Percentiles rank a stretch among this genome's conserved stretches.
These are phyloP conservation scores for Tupiocoris notatus DNA, from an alignment of 2,888 invertebrate species.

Conservation along the genomic window DNA sequence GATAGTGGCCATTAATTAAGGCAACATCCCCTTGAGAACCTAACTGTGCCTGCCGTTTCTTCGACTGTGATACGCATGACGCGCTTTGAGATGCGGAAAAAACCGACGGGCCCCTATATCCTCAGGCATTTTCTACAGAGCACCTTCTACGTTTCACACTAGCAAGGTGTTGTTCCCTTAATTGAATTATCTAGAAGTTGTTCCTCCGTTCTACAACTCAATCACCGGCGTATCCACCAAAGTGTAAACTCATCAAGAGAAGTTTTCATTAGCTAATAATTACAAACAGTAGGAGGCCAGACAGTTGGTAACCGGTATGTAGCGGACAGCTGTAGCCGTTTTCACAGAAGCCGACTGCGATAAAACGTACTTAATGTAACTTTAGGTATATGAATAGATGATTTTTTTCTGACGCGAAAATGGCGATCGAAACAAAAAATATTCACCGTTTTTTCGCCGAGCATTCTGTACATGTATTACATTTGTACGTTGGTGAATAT, in stretches of 20 bases:
- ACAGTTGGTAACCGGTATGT: neutral
- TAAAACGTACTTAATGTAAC: too few species aligned
- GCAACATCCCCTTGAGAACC: neutral
- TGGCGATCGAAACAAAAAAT: too few species aligned
- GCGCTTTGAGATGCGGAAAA: neutral
- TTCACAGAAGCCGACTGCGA: too few species aligned
- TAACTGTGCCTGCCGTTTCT: neutral
- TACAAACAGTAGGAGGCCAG: neutral
- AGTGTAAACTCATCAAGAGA: neutral
- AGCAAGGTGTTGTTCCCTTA: neutral
- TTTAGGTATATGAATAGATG: too few species aligned
- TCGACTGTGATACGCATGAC: neutral
- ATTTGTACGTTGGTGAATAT: too few species aligned
- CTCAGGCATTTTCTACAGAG: too few species aligned
- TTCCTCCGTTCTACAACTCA: neutral
- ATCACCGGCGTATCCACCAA: neutral
- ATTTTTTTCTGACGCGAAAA: too few species aligned
- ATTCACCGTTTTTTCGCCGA: too few species aligned
- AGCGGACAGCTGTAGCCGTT: too few species aligned
- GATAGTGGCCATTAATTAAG: neutral
- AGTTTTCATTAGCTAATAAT: neutral
- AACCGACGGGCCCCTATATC: too few species aligned
- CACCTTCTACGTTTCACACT: neutral
- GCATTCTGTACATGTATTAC: too few species aligned
- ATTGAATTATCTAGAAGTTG: neutral